phyloP scores from a whole-genome alignment of 2,888 invertebrate species.

The Physocephala rufipes region DNA sequence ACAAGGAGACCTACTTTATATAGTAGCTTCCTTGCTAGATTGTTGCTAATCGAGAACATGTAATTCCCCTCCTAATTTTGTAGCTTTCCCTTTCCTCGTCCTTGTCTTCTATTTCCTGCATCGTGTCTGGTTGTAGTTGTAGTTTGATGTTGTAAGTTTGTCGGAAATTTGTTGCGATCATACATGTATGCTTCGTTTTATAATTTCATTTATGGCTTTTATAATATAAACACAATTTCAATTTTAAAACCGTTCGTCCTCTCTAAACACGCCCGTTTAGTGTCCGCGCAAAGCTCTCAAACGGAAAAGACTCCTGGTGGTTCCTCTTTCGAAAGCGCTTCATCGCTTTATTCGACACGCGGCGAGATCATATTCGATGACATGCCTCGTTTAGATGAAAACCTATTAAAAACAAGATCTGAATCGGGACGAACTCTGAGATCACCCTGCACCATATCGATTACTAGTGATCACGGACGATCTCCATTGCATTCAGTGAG shows the following conservation, averaged over 20 bases:
- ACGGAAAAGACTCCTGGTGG: slow-evolving; percentile 73
- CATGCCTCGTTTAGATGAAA: slow-evolving; percentile 66
- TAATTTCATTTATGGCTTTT: not conserved
- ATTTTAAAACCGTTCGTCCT: not conserved
- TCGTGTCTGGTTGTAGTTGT: slow-evolving; percentile 46
- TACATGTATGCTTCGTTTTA: no score
- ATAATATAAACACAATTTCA: not conserved
- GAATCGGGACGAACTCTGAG: slow-evolving; percentile 12
- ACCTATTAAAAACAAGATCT: slow-evolving; percentile 28
- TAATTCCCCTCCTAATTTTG: slow-evolving; percentile 2
- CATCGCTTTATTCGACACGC: slow-evolving; percentile 81
- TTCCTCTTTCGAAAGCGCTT: slow-evolving; percentile 88
- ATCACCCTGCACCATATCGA: slow-evolving; percentile 27
- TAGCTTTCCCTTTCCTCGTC: slow-evolving; percentile 28
- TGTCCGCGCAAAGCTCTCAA: slow-evolving; percentile 65
- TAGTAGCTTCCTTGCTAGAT: no score
- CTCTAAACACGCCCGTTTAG: slow-evolving; percentile 45
- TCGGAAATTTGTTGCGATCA: slow-evolving; percentile 49
- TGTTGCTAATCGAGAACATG: not conserved
- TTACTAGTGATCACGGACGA: slow-evolving; percentile 49
- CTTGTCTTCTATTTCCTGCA: slow-evolving; percentile 4
- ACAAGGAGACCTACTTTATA: no score
- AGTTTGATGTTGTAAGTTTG: slow-evolving; percentile 64
- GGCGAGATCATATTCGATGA: slow-evolving; percentile 75
- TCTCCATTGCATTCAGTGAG: slow-evolving; percentile 70